A percentile compares a stretch with the other conserved stretches of the same genome.
phyloP scores from a whole-genome alignment of 2,888 invertebrate genomes.

The Uloborus plumipes region DNA sequence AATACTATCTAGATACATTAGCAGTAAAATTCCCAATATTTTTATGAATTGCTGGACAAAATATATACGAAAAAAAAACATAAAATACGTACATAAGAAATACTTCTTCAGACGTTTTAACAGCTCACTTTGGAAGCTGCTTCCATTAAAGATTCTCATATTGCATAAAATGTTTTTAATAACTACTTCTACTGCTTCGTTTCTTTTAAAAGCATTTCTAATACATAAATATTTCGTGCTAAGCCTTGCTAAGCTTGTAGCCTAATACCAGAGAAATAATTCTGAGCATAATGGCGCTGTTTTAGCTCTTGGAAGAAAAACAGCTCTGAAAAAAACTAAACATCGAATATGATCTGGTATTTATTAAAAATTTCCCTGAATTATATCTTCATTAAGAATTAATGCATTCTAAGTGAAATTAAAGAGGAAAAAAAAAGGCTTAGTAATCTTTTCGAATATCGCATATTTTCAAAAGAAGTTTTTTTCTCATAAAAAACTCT shows the following conservation, averaged over 20 bases:
- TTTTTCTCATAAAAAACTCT: constrained; percentile 44
- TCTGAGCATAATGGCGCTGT: constrained; percentile 18
- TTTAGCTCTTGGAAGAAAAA: constrained; percentile 24
- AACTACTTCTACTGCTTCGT: constrained; percentile 9
- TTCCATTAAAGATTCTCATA: constrained; percentile 44
- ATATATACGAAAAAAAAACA: background rate
- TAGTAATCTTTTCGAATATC: constrained; percentile 34
- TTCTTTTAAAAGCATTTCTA: constrained; percentile 58
- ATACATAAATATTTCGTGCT: constrained; percentile 60
- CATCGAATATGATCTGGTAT: constrained; percentile 44
- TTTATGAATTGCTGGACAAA: constrained; percentile 28
- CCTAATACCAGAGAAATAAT: constrained; percentile 47
- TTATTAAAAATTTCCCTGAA: constrained; percentile 59
- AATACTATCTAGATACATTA: constrained; percentile 54
- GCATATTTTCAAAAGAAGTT: constrained; percentile 48
- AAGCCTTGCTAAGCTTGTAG: constrained; percentile 50
- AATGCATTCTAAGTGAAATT: constrained; percentile 34
- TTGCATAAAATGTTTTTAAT: constrained; percentile 23
- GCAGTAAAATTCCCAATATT: constrained; percentile 29
- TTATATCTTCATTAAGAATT: constrained; percentile 62
- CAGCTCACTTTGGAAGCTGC: constrained; percentile 51
- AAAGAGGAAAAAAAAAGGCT: constrained; percentile 14
- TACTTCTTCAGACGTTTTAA: constrained; percentile 50
- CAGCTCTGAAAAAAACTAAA: constrained; percentile 14
- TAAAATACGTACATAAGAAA: constrained; percentile 44